These are phyloP conservation scores for Cheilinus undulatus DNA, from an alignment of 2,113 vertebrate species.

Conservation along the genomic window DNA sequence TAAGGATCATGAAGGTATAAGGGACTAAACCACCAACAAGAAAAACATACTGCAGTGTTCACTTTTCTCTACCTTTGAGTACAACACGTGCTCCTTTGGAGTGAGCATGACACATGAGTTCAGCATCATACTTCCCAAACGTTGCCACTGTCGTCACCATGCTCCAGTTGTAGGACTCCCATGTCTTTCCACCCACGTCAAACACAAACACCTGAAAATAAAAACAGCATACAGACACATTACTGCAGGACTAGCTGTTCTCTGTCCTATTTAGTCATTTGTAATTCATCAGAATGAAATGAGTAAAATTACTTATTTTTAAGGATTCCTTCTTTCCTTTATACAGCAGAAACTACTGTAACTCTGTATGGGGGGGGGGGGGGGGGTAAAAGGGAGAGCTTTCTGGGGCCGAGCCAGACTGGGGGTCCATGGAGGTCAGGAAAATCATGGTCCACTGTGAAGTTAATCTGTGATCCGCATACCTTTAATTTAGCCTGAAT, in stretches of 20 bases:
- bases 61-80: slow-evolving; percentile 87
- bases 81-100: slow-evolving; percentile 90
- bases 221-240: not conserved
- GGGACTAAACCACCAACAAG: not conserved
- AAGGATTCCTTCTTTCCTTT: no score
- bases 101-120: slow-evolving; percentile 94
- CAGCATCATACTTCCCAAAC: slow-evolving; percentile 91
- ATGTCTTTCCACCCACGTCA: slow-evolving; percentile 88
- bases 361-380: no score
- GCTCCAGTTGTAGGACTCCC: slow-evolving; percentile 94
- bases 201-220: slow-evolving; percentile 90
- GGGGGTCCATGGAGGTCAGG: no score
- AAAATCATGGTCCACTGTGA: no score
- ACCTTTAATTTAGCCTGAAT: no score
- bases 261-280: not conserved
- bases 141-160: slow-evolving; percentile 91
- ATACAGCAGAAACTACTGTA: no score
- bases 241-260: not conserved
- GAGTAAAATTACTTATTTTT: no score
- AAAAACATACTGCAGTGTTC: not conserved
- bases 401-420: no score
- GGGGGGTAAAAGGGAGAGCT: no score
- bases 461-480: no score
- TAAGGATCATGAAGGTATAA: not conserved
- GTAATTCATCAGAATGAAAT: no score